A percentile compares a stretch with the other conserved stretches of the same genome.
Evolutionary conservation across 2,113 vertebrate species (phyloP).

Genomic region (Proterorhinus semilunaris): DNA sequence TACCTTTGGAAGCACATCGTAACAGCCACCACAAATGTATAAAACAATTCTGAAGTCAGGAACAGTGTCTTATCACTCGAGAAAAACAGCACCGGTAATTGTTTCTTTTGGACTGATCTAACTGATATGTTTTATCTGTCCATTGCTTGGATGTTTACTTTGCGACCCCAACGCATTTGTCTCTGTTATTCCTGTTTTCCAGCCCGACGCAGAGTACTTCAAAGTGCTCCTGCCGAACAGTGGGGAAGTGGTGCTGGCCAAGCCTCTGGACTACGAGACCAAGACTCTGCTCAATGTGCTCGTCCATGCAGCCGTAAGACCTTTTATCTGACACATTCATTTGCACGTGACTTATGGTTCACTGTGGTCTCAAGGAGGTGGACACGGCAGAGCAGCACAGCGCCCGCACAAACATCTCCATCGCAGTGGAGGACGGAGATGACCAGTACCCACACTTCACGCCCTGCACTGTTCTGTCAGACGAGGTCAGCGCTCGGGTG

Average conservation of each 20-base stretch:
- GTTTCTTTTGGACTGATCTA: too few relatives aligned
- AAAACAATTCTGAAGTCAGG: too few relatives aligned
- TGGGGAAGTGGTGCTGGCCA: slow-evolving; percentile 76
- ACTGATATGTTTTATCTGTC: too few relatives aligned
- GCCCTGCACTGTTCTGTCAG: slow-evolving; percentile 67
- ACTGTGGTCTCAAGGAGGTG: slow-evolving; percentile 68
- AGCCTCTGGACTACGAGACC: slow-evolving; percentile 82
- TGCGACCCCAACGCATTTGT: not conserved
- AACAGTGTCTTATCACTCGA: too few relatives aligned
- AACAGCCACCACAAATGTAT: too few relatives aligned
- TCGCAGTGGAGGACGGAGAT: slow-evolving; percentile 71
- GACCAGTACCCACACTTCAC: slow-evolving; percentile 80
- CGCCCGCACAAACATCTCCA: slow-evolving; percentile 59
- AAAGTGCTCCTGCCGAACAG: slow-evolving; percentile 79
- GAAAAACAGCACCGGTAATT: too few relatives aligned
- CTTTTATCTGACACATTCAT: too few relatives aligned
- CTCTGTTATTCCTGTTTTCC: slow-evolving; percentile 10
- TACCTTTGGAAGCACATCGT: too few relatives aligned
- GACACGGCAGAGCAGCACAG: slow-evolving; percentile 67
- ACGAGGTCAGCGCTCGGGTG: slow-evolving; percentile 55
- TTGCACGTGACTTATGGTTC: too few relatives aligned
- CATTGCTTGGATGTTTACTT: too few relatives aligned
- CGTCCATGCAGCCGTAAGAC: slow-evolving; percentile 76
- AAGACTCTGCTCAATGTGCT: slow-evolving; percentile 72
- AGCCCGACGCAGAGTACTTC: slow-evolving; percentile 82